These are phyloP conservation scores for Calephelis virginiensis DNA, from an alignment of 1,140 invertebrate genomes.

Conservation along the genomic window DNA sequence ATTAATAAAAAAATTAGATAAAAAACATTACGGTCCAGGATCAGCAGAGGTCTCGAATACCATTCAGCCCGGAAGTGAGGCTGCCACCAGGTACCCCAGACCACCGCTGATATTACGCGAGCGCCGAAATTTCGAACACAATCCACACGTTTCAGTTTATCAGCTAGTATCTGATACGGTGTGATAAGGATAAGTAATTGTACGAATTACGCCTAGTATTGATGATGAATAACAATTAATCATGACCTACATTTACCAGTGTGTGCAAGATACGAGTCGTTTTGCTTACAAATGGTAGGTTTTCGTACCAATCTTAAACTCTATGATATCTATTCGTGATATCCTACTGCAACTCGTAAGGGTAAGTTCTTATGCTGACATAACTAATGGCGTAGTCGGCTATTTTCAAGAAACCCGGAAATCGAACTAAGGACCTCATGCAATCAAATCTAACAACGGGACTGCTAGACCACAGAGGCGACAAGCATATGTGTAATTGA, in stretches of 20 bases:
- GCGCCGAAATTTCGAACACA: conserved; percentile 51
- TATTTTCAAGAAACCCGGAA: no score
- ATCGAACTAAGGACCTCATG: no score
- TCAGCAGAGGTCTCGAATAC: conserved; percentile 79
- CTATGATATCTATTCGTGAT: no score
- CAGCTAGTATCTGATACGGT: conserved; percentile 63
- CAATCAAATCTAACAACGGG: no score
- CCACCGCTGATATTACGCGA: conserved; percentile 67
- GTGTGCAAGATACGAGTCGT: no score
- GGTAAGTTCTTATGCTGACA: no score
- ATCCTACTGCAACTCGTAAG: no score
- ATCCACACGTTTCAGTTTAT: conserved; percentile 43
- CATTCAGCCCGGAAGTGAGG: conserved; percentile 52
- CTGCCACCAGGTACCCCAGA: conserved; percentile 66
- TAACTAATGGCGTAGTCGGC: no score
- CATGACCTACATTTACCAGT: background rate
- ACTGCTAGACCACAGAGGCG: no score
- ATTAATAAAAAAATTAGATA: conserved; percentile 58
- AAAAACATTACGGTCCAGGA: conserved; percentile 62
- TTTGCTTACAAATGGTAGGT: no score
- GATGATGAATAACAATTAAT: background rate
- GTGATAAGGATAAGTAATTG: conserved; percentile 43
- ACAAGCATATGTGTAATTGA: no score
- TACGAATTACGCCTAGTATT: conserved; percentile 20
- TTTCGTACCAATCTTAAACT: no score